A percentile compares a stretch with the other conserved stretches of the same genome.
These are phyloP conservation scores for Motacilla alba DNA, from an alignment of 2,113 vertebrate genomes.

Conservation along the genomic window DNA sequence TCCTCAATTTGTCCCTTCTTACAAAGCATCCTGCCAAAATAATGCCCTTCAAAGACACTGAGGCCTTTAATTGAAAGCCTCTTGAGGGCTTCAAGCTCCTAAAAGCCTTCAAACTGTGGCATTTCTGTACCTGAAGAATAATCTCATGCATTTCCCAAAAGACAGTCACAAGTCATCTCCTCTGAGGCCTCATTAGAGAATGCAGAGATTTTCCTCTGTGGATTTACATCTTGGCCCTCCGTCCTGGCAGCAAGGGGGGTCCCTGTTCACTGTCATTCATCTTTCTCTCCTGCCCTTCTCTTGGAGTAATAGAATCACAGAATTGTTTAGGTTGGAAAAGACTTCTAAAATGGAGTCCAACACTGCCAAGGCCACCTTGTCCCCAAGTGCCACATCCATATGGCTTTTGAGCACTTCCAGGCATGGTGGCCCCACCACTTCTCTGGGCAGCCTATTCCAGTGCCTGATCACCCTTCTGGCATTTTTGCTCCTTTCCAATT, in stretches of 20 bases:
- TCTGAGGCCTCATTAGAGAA: slow-evolving; percentile 40
- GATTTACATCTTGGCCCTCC: neutral
- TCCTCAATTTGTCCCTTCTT: neutral
- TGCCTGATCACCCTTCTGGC: neutral
- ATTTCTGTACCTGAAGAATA: neutral
- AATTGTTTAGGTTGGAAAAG: neutral
- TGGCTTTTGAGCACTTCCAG: neutral
- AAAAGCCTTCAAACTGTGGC: neutral
- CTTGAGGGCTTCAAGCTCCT: neutral
- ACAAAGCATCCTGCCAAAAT: neutral
- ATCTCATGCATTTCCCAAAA: neutral
- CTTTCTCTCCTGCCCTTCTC: neutral
- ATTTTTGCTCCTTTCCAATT: neutral
- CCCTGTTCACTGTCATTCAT: neutral
- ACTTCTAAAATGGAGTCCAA: neutral
- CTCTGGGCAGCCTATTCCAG: neutral
- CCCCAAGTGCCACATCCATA: neutral
- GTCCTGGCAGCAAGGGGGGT: neutral
- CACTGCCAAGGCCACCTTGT: neutral
- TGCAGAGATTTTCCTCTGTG: neutral
- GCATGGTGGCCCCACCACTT: neutral
- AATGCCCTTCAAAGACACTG: neutral
- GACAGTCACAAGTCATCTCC: neutral
- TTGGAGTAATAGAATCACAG: neutral
- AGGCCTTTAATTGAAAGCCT: neutral